These are phyloP conservation scores for Coenobita brevimanus DNA, from an alignment of 1,140 invertebrate species.

Conservation along the genomic window DNA sequence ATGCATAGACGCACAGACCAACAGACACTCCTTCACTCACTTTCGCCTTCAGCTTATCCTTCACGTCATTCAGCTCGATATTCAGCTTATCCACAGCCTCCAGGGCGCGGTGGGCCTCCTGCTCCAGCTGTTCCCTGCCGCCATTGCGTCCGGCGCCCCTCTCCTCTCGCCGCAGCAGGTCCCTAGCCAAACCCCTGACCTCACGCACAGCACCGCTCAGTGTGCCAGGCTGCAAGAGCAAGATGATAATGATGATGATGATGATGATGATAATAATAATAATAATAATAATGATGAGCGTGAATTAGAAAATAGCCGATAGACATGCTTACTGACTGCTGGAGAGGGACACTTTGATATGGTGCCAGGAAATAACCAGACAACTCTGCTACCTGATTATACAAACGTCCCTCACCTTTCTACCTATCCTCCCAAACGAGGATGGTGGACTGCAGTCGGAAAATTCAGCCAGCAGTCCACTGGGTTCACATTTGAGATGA, in stretches of 20 bases:
- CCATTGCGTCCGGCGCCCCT: conserved; percentile 80
- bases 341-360: not conserved
- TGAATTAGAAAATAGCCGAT: not conserved
- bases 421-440: too few relatives aligned
- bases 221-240: conserved; percentile 71
- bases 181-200: conserved; percentile 72
- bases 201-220: conserved; percentile 74
- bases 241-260: not conserved
- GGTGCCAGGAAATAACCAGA: too few relatives aligned
- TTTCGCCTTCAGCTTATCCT: conserved; percentile 68
- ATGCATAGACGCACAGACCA: not conserved
- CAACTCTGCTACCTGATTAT: too few relatives aligned
- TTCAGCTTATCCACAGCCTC: conserved; percentile 82
- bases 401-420: too few relatives aligned
- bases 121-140: conserved; percentile 77
- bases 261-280: not conserved
- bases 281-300: not conserved
- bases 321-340: not conserved
- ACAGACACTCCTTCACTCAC: not conserved
- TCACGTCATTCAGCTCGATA: conserved; percentile 78
- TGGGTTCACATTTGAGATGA: too few relatives aligned
- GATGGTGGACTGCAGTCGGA: too few relatives aligned
- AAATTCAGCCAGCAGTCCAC: too few relatives aligned
- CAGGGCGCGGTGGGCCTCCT: conserved; percentile 75
- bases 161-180: conserved; percentile 73